Base-by-base conservation (phyloP, 2,797 vertebrate species). In the Myotis vivesi region DNA sequence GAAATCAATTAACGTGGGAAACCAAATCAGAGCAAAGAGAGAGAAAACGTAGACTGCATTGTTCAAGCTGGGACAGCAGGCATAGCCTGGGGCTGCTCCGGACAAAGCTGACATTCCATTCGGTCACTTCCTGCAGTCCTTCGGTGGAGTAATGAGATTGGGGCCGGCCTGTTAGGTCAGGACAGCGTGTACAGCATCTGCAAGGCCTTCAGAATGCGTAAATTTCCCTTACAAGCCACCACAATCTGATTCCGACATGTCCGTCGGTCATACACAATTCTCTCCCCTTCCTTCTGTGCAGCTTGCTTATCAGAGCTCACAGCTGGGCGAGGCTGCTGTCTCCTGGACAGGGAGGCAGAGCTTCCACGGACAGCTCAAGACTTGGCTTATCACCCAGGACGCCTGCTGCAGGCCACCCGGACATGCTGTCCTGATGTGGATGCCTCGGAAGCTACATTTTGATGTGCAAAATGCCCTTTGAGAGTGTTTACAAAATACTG, bases 1-100 rank as follows among this genome's bases (percentile, higher is more conserved):
- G 76, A 80, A 59, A 93, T 71, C 84, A 57, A 6, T 86, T 51
- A 75, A 44, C 30, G 9, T 46, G 53, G 59, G 25, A 89, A 33
- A 57, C 20, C 51, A 53, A 30, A 38, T 6, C 12, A 28, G 59
- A 77, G 20, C 36, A 66, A 20, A 94, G 72, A 55, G 59, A 55
- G 53, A 41, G 22, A 23, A 15, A 44, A 75, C 51, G 28, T 6
- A 7, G 0, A 19, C 23, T 10, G 11, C 11, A 3, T 15, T 15
- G 30, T 66, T 49, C 53, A 55, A 11, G n/a, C 4, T 57, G 41
- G 46, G 41, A 72, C 41, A 55, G 28, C 17, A 33, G 53, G 5
- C 46, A 51, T 23, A 44, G 15, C 5, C 23, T 44, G 22, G n/a
- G 38, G 20, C 57, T 57, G 17, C 33, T n/a, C 76, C 10, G 28